phyloP scores from a whole-genome alignment of 2,888 invertebrate genomes.

The Cenopis cana region DNA sequence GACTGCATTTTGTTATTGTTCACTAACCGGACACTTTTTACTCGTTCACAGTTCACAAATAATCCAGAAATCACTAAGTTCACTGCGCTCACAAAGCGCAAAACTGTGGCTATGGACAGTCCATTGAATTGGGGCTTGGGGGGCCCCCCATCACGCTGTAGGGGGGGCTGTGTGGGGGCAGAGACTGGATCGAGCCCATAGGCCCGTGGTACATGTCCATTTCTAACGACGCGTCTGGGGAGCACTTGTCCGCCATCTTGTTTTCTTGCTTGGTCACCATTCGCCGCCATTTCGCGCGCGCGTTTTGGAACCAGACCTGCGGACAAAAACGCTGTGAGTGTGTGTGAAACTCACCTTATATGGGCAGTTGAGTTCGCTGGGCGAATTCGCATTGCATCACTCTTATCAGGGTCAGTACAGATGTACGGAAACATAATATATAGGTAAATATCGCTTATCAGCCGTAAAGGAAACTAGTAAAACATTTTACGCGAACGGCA shows the following conservation, averaged over 20 bases:
- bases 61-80: slow-evolving; percentile 26
- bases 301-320: slow-evolving; percentile 98
- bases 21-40: neutral
- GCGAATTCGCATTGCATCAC: slow-evolving; percentile 28
- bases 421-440: slow-evolving; percentile 33
- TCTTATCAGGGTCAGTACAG: slow-evolving; percentile 26
- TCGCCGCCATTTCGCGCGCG: slow-evolving; percentile 96
- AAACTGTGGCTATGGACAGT: slow-evolving; percentile 87
- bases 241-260: slow-evolving; percentile 89
- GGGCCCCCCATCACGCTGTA: slow-evolving; percentile 88
- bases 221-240: slow-evolving; percentile 87
- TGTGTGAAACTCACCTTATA: slow-evolving; percentile 51
- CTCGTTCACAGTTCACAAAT: neutral
- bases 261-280: slow-evolving; percentile 93
- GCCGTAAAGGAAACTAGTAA: neutral
- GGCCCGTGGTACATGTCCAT: slow-evolving; percentile 87
- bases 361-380: slow-evolving; percentile 43
- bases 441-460: slow-evolving; percentile 23
- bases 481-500: no score
- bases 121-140: slow-evolving; percentile 89
- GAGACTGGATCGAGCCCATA: slow-evolving; percentile 87
- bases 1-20: neutral
- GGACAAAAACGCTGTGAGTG: slow-evolving; percentile 72
- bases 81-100: slow-evolving; percentile 75
- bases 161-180: slow-evolving; percentile 89